phyloP scores from a whole-genome alignment of 2,113 vertebrate genomes.

The Carettochelys insculpta region DNA sequence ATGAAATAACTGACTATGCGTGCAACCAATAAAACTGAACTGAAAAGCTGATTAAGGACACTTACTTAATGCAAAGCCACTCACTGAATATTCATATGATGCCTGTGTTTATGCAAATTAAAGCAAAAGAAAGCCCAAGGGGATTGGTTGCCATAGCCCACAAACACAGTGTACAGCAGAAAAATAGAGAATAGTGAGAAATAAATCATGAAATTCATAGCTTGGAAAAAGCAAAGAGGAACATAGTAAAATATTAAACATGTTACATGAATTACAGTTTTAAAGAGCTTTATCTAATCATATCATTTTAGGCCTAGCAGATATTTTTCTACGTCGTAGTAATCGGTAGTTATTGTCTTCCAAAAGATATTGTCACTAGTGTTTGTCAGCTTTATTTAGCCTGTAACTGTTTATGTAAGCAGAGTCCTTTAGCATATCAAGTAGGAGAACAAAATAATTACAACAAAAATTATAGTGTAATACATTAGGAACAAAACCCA shows the following conservation, averaged over 20 bases:
- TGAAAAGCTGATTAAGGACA: conserved; percentile 93
- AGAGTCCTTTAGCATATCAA: conserved; percentile 38
- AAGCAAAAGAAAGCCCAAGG: conserved; percentile 74
- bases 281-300: conserved; percentile 66
- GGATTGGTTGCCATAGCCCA: conserved; percentile 77
- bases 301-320: conserved; percentile 48
- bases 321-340: conserved; percentile 35
- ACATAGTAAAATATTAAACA: conserved; percentile 64
- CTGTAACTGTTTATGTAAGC: conserved; percentile 31
- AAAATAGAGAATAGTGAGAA: conserved; percentile 70
- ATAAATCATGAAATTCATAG: conserved; percentile 71
- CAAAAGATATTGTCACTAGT: conserved; percentile 32
- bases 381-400: conserved; percentile 64
- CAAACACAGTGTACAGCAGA: conserved; percentile 66
- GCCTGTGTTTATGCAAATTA: conserved; percentile 96
- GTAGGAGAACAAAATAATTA: conserved; percentile 42
- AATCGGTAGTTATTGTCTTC: conserved; percentile 60
- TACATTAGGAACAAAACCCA: conserved; percentile 28
- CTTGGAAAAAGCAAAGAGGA: conserved; percentile 52
- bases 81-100: conserved; percentile 98
- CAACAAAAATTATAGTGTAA: conserved; percentile 32
- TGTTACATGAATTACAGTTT: conserved; percentile 49
- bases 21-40: conserved; percentile 87
- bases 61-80: conserved; percentile 85
- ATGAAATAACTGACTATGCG: conserved; percentile 82